These are phyloP conservation scores for Dicycla oo DNA, from an alignment of 2,888 invertebrate genomes.

Conservation along the genomic window DNA sequence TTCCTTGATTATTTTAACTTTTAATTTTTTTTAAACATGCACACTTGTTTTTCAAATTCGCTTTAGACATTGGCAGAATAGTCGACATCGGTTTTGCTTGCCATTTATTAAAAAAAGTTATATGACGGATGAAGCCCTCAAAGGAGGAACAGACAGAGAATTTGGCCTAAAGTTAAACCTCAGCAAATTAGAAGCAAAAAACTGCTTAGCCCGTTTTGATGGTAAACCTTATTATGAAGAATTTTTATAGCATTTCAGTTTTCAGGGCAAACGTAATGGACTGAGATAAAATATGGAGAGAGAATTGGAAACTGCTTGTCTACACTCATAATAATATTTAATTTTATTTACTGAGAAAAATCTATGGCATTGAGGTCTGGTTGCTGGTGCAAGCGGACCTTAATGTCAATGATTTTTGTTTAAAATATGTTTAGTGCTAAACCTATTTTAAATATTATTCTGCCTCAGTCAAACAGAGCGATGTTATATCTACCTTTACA, in stretches of 20 bases:
- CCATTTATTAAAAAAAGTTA: not conserved
- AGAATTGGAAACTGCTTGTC: not conserved
- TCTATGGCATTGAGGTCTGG: not conserved
- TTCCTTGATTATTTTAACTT: no score
- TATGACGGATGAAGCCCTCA: not conserved
- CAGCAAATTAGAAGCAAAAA: no score
- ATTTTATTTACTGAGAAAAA: not conserved
- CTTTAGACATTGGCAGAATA: no score
- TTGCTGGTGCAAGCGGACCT: no score
- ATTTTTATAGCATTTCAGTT: no score
- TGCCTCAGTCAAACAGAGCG: not conserved
- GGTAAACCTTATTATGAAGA: no score
- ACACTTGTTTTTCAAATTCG: no score
- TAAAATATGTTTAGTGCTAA: not conserved
- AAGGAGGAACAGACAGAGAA: not conserved
- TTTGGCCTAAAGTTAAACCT: slow-evolving; percentile 7
- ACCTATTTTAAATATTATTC: not conserved
- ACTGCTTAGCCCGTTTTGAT: not conserved
- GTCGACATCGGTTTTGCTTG: no score
- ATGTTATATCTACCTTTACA: not conserved
- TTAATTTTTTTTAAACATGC: no score
- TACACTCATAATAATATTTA: no score
- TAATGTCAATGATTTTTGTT: no score
- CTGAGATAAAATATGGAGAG: no score
- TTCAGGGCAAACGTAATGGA: not conserved